phyloP scores from a whole-genome alignment of 2,888 invertebrate genomes.

The Odontothrips loti region DNA sequence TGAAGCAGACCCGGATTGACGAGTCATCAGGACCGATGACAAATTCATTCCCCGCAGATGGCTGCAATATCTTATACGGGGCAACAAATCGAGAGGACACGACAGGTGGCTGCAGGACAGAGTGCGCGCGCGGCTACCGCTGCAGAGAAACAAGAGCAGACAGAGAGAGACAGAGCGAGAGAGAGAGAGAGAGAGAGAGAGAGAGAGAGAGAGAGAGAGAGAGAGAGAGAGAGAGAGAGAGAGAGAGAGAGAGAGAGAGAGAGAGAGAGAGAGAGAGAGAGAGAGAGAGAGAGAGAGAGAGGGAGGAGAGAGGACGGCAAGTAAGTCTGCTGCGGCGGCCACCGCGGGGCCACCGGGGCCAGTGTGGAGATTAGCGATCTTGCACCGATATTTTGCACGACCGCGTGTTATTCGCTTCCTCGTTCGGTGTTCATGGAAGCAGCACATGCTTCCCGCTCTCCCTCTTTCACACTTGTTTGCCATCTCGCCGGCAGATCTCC shows the following conservation, averaged over 20 bases:
- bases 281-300: background rate
- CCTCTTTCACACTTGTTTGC: constrained; percentile 15
- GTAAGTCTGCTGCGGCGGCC: background rate
- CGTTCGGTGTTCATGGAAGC: constrained; percentile 20
- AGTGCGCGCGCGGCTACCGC: background rate
- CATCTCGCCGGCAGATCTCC: constrained; percentile 17
- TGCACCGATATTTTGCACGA: constrained; percentile 22
- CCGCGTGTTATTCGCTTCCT: background rate
- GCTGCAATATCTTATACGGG: background rate
- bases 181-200: too few relatives aligned
- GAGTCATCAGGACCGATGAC: constrained; percentile 4
- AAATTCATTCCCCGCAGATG: constrained; percentile 14
- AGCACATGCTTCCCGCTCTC: background rate
- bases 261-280: background rate
- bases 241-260: background rate
- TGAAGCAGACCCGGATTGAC: background rate
- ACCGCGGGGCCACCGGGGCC: too few relatives aligned
- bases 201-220: too few relatives aligned
- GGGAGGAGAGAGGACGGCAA: background rate
- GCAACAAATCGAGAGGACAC: background rate
- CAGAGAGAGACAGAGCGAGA: background rate
- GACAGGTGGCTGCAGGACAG: too few relatives aligned
- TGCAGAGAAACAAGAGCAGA: background rate
- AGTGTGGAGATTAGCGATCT: background rate
- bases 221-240: background rate